Evolutionary conservation across 2,888 invertebrate genomes (phyloP), one percentile per base, ranked within the genome.

Genomic region (Linnaemya vulpina): DNA sequence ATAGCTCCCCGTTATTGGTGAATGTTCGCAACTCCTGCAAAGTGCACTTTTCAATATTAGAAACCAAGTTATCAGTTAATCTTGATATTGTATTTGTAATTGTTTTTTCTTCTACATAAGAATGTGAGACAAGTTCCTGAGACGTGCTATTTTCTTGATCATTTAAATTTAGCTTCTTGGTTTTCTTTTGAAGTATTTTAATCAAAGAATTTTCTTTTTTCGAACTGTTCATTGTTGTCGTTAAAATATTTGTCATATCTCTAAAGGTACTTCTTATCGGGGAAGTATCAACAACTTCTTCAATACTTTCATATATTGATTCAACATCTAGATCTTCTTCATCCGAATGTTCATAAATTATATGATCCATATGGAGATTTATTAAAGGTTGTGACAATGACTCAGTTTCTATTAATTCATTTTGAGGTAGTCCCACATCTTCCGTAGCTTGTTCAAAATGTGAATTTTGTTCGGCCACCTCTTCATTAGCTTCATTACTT

Each of bases 261-360:
- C 63, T 68, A 55, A 70, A 38, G 4, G 77, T 38, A 10, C 15
- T 9, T 58, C 15, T 35, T 58, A 15, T 20, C 0, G 20, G 20
- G 7, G 63, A 30, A 49, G 55, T 20, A 25, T 30, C 40, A 25
- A 20, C 17, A 8, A 38, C 15, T 22, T 46, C 68, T 22, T 84
- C 62, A 11, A 62, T 43, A 55, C 71, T 70, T 74, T 78, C 80
- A 9, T 76, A 25, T 35, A 70, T 30, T 22, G 43, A 60, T 1
- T 51, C 65, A 15, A 22, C n/a, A n/a, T 74, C 38, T 15, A 9
- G 5, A 43, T 30, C 30, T 17, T 75, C 55, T 1, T 20, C 43
- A 15, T 60, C 30, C 1, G 20, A 25, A 13, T 49, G 20, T 67
- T 79, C 46, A n/a, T 53, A 67, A 43, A 70, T 71, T 11, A 55